Evolutionary conservation across 2,888 invertebrate species (phyloP), one percentile per base, ranked within the genome.

Genomic region (Drosophila acutilabella): DNA sequence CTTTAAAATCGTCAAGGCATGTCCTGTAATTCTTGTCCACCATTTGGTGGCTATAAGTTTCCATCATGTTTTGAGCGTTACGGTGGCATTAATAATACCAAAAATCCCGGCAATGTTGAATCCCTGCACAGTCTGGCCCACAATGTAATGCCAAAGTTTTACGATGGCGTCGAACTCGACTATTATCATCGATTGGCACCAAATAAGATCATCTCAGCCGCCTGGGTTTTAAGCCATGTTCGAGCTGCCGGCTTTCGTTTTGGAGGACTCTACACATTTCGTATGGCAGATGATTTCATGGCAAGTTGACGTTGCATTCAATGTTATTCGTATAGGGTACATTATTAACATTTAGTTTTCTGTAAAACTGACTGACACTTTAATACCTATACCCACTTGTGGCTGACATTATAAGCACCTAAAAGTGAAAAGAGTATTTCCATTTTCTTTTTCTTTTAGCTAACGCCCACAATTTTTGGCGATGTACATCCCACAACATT

Each of bases 401-500:
- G 4, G 7, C 0, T 36, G 2, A 10, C 1, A 33, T 1, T 11
- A 3, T 2, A 33, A 36, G 36, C 11, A 36, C 36, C 36, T 45
- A 45, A 10, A 20, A n/a, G 13, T n/a, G n/a, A n/a, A n/a, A n/a
- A n/a, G n/a, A 20, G 20, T 20, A 4, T 4, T 20, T 20, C 20
- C 3, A 20, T 20, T 20, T 20, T 13, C 36, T 13, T 36, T 11
- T 13, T 36, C 16, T 6, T 33, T 0, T 14, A 92, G 92, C 78
- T 89, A 59, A 92, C 92, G 2, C 92, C 92, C 33, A 91, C 88
- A 6, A 88, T 92, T 41, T 72, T 81, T 18, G 92, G 91, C 2
- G 92, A 92, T 64, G 91, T 92, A 38, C 91, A 92, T 80, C 92
- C 92, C 0, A 87, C 89, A 3, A 90, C 91, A 8, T 71, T 92